These are phyloP conservation scores for Holotrichia oblita DNA, from an alignment of 1,140 invertebrate genomes.

Conservation along the genomic window DNA sequence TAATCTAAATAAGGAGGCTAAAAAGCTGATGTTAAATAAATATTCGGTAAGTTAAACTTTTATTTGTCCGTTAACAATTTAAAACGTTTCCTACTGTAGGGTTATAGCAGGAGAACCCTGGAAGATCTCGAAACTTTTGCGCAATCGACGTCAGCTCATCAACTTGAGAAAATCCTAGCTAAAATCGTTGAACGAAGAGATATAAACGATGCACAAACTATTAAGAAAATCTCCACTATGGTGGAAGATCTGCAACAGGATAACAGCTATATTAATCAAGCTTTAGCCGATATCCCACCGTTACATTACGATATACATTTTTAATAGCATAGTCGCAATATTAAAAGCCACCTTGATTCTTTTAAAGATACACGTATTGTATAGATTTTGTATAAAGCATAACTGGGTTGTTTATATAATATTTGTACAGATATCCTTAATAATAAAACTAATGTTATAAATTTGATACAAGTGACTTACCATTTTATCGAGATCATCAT, in stretches of 20 bases:
- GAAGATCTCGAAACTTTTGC: slow-evolving; percentile 62
- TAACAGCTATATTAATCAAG: slow-evolving; percentile 63
- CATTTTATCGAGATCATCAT: no score
- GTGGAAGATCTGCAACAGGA: slow-evolving; percentile 63
- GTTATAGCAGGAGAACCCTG: slow-evolving; percentile 64
- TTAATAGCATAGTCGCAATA: neutral
- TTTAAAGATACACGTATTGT: no score
- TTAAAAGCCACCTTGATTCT: no score
- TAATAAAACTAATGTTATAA: no score
- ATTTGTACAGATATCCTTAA: no score
- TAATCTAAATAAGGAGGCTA: slow-evolving; percentile 66
- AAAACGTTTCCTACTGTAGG: slow-evolving; percentile 59
- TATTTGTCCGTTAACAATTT: neutral
- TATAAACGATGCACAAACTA: slow-evolving; percentile 63
- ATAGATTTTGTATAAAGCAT: no score
- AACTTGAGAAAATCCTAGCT: slow-evolving; percentile 62
- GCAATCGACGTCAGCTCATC: slow-evolving; percentile 62
- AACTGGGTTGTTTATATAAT: no score
- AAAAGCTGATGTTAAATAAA: slow-evolving; percentile 64
- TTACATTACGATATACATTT: slow-evolving; percentile 42
- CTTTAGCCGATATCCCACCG: slow-evolving; percentile 62
- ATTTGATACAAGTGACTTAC: no score
- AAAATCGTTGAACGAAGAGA: slow-evolving; percentile 65
- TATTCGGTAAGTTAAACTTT: slow-evolving; percentile 61
- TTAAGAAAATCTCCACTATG: slow-evolving; percentile 64